These are phyloP conservation scores for Rhinichthys osculus DNA, from an alignment of 2,797 vertebrate genomes.

Conservation along the genomic window DNA sequence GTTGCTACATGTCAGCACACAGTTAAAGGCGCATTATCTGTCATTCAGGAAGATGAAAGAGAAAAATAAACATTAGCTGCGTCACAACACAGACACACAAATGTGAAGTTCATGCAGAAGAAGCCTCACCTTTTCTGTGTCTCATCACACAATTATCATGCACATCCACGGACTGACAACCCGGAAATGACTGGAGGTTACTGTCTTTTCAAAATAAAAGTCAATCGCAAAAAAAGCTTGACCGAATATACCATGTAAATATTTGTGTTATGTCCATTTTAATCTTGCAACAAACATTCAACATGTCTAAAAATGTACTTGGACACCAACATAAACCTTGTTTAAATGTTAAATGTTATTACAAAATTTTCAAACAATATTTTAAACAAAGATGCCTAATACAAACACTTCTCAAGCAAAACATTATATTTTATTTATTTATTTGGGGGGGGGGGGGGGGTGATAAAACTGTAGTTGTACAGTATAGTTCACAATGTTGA, in stretches of 20 bases:
- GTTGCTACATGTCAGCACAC: background rate
- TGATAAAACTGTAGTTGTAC: background rate
- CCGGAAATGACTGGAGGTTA: constrained; percentile 5
- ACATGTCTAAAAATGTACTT: background rate
- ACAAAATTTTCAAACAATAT: background rate
- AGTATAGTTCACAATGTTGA: background rate
- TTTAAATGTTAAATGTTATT: background rate
- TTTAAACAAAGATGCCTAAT: background rate
- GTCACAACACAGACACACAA: background rate
- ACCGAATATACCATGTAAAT: background rate
- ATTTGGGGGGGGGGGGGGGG: background rate
- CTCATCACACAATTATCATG: constrained; percentile 18
- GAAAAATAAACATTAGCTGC: background rate
- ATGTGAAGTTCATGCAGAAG: background rate
- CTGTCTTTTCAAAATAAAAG: constrained; percentile 46
- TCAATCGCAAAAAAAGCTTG: background rate
- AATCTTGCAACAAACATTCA: background rate
- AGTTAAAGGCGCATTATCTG: background rate
- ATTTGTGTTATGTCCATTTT: background rate
- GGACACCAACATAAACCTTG: background rate
- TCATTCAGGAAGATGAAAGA: background rate
- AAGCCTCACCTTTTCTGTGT: constrained; percentile 34
- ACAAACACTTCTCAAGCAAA: background rate
- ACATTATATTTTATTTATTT: background rate
- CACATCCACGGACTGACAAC: constrained; percentile 7